Percentiles rank a stretch among this genome's conserved stretches.
These are phyloP conservation scores for Cataglyphis albicans DNA, from an alignment of 2,888 invertebrate genomes.

Conservation along the genomic window DNA sequence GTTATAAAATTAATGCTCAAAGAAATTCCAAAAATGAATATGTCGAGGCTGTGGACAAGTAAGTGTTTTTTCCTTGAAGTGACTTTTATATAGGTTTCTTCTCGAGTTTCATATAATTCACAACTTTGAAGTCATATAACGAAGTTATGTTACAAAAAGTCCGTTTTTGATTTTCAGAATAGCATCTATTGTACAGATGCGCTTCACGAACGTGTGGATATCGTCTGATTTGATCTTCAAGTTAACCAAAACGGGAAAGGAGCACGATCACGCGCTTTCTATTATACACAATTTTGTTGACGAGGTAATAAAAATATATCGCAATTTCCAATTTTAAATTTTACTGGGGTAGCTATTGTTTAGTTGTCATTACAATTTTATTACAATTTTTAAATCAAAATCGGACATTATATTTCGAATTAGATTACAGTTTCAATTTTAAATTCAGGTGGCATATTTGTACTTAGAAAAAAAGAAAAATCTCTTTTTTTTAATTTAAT, in stretches of 20 bases:
- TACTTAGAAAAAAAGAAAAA: neutral
- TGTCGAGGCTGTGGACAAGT: constrained; percentile 85
- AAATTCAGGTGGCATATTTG: neutral
- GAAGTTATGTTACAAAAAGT: neutral
- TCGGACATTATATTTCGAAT: neutral
- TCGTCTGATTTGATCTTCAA: constrained; percentile 87
- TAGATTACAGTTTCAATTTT: neutral
- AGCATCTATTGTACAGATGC: constrained; percentile 82
- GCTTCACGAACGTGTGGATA: constrained; percentile 87
- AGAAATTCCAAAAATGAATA: constrained; percentile 83
- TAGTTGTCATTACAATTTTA: neutral
- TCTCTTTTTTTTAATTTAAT: neutral
- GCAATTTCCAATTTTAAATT: neutral
- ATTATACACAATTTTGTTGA: constrained; percentile 87
- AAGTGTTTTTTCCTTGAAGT: constrained; percentile 59
- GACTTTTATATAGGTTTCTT: neutral
- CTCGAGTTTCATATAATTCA: neutral
- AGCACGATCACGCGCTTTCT: constrained; percentile 85
- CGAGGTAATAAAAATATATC: constrained; percentile 77
- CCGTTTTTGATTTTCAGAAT: constrained; percentile 77
- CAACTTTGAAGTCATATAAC: neutral
- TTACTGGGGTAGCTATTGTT: too few species aligned
- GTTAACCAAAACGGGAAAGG: constrained; percentile 85
- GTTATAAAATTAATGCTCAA: constrained; percentile 85
- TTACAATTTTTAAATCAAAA: neutral